A percentile compares a stretch with the other conserved stretches of the same genome.
phyloP scores from a whole-genome alignment of 2,797 vertebrate genomes.

The Pempheris klunzingeri region DNA sequence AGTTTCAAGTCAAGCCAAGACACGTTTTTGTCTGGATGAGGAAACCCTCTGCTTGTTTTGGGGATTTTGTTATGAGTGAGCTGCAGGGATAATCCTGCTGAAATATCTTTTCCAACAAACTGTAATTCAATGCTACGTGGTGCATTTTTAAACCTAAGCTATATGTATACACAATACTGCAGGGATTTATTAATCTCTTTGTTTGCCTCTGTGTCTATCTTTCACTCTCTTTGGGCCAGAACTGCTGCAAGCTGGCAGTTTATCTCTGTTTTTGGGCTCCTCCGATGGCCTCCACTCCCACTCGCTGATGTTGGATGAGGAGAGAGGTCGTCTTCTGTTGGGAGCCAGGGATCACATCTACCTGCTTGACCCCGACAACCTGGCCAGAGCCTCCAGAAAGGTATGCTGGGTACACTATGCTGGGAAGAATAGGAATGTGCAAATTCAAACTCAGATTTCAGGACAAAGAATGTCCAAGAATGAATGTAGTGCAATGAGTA shows the following conservation, averaged over 20 bases:
- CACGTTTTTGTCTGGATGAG: conserved; percentile 27
- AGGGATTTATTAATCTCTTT: conserved; percentile 50
- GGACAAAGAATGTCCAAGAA: not conserved
- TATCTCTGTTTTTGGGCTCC: conserved; percentile 91
- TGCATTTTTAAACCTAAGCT: conserved; percentile 25
- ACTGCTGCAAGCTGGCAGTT: conserved; percentile 92
- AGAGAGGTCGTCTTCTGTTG: conserved; percentile 90
- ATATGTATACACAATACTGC: conserved; percentile 4
- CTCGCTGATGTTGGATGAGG: conserved; percentile 95
- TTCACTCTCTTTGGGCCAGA: conserved; percentile 85
- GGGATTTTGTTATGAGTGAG: conserved; percentile 16
- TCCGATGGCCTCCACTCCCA: conserved; percentile 93
- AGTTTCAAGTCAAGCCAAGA: conserved; percentile 49
- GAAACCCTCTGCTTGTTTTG: conserved; percentile 38
- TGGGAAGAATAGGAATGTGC: not conserved
- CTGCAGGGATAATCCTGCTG: conserved; percentile 29
- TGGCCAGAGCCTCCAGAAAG: conserved; percentile 92
- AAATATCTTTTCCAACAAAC: conserved; percentile 1
- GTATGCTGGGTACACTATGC: conserved; percentile 86
- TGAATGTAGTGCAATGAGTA: conserved; percentile 7
- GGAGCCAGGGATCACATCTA: conserved; percentile 95
- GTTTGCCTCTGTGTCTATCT: conserved; percentile 72
- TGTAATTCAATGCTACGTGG: conserved; percentile 34
- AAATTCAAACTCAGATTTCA: not conserved
- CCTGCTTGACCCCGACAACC: conserved; percentile 91